Evolutionary conservation across 2,797 vertebrate species (phyloP).

Genomic region (Merluccius polli): DNA sequence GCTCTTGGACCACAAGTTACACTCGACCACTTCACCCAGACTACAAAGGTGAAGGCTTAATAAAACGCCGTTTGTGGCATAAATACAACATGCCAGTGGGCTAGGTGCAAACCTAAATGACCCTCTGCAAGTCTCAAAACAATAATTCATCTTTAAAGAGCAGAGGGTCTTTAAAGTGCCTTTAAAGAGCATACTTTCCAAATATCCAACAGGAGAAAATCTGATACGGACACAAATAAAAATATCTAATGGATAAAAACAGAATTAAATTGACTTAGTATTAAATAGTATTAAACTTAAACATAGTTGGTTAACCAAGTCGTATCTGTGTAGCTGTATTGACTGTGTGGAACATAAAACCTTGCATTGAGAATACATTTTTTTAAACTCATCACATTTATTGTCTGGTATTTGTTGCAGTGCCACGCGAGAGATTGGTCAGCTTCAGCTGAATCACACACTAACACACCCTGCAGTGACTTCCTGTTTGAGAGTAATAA

Average conservation of each 20-base stretch:
- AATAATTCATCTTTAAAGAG: conserved; percentile 56
- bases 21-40: no score
- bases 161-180: conserved; percentile 1
- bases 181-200: neutral
- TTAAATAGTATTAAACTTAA: no score
- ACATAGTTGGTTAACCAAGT: no score
- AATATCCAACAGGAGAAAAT: no score
- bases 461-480: conserved; percentile 12
- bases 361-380: no score
- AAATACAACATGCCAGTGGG: conserved; percentile 30
- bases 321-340: no score
- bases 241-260: no score
- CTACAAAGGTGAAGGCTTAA: neutral
- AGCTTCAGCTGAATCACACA: conserved; percentile 39
- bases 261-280: no score
- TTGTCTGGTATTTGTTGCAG: neutral
- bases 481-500: conserved; percentile 6
- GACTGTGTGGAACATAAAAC: no score
- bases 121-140: conserved; percentile 40
- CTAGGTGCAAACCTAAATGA: conserved; percentile 47
- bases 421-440: conserved; percentile 9
- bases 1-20: no score
- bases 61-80: conserved; percentile 3
- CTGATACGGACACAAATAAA: no score
- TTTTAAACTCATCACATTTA: no score